Base-by-base conservation (phyloP, 2,888 invertebrate species). In the Matsumyia berberina region DNA sequence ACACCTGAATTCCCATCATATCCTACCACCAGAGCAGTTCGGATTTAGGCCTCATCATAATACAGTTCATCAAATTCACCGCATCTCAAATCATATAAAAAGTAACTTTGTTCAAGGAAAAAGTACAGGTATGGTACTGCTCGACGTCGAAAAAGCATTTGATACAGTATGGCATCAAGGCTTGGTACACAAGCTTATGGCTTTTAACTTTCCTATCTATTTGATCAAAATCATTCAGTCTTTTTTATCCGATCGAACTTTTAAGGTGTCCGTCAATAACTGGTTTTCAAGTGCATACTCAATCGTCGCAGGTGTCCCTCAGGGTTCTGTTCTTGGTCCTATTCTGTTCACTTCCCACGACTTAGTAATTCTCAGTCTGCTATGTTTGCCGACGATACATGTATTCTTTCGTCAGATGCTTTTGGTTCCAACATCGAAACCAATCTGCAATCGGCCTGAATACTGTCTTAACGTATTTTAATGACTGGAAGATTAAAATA, bases 101-200 rank as follows among this genome's bases (percentile, higher is more conserved):
- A 46, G n/a, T 1, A 69, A 57, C n/a, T 46, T 55, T 19, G 1
- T 2, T 1, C 3, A 2, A 17, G 35, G 69, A 1, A 70, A 15
- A 12, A 57, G 44, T n/a, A 89, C 88, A 3, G 88, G 87, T 6
- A 86, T 88, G 17, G 76, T 89, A 0, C 78, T 89, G 7, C 74
- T 91, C 0, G 90, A 91, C 58, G 79, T 90, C 1, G 87, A 88
- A 46, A 88, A 88, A 70, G 90, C 89, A 0, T 90, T 90, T 73
- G 88, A 90, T 79, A 86, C 87, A 11, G 89, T 90, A 2, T 90
- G 89, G 89, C 89, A 89, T 46, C 66, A 87, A 1, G 89, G 88
- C 4, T 87, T 89, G 0, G 24, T 66, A 1, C 51, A 66, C 9
- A 66, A 66, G 9, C 6, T 51, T 2, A n/a, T 66, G 0, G 1